These are phyloP conservation scores for Temnothorax unifasciatus DNA, from an alignment of 2,888 invertebrate genomes.

Conservation along the genomic window DNA sequence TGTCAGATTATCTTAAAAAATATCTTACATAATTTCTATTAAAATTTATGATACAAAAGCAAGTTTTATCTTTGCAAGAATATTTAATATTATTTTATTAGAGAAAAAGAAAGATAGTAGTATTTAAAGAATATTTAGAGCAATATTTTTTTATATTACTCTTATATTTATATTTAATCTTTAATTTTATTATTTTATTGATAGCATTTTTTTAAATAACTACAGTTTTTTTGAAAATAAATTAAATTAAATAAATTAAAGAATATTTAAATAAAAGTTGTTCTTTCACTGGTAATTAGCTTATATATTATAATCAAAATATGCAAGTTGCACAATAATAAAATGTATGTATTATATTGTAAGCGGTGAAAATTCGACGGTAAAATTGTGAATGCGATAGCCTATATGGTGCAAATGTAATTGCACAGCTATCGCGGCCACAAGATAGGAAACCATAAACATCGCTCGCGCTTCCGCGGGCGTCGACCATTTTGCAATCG, in stretches of 20 bases:
- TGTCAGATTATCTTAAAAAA: background rate
- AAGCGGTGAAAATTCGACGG: background rate
- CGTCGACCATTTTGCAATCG: constrained; percentile 48
- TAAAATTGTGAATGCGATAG: constrained; percentile 20
- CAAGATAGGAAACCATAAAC: constrained; percentile 60
- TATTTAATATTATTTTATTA: background rate
- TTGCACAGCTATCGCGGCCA: constrained; percentile 36
- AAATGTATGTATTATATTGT: background rate
- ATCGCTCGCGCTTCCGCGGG: constrained; percentile 53
- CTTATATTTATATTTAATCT: background rate
- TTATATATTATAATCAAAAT: background rate
- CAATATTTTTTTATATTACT: background rate
- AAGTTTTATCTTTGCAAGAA: background rate
- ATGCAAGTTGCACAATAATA: background rate
- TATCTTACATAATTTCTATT: background rate
- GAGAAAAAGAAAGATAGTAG: background rate
- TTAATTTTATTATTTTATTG: background rate
- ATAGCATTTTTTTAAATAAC: background rate
- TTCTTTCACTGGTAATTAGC: background rate
- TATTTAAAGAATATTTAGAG: background rate
- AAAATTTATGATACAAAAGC: background rate
- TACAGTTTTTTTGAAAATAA: background rate
- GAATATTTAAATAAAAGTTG: background rate
- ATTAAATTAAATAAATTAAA: too few relatives aligned
- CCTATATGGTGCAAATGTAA: constrained; percentile 52